Base-by-base conservation (phyloP, 2,888 invertebrate genomes). In the Molorchus minor region DNA sequence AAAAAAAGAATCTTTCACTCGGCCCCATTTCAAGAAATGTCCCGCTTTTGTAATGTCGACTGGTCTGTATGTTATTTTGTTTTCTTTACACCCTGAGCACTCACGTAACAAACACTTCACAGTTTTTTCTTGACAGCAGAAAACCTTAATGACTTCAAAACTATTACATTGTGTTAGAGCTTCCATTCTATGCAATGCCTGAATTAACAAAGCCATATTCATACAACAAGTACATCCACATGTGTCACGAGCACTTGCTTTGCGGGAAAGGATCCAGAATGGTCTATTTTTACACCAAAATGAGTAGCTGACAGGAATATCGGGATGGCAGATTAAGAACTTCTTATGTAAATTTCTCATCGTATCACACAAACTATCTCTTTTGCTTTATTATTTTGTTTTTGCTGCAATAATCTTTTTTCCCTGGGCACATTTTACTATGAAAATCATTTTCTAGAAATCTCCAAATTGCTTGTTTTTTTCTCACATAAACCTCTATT, bases 241-340 rank as follows among this genome's bases (percentile, higher is more conserved):
- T 16, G 47, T 47, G 35, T 47, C 47, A 19, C 47, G 33, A 19
- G 47, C 47, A 47, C 35, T 35, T 20, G 25, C 45, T 45, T 45
- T 45, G 25, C 29, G 45, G 16, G 20, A 16, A 25, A 19, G 29
- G 16, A 45, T 45, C 25, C 30, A 25, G 30, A 45, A 45, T 12
- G 20, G 45, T 21, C 21, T 25, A 45, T 45, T 45, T 45, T 25
- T 45, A 45, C 45, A 45, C 45, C 45, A 45, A 45, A 45, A 45
- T 25, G 45, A 45, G 45, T 45, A 45, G 29, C 21, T 21, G 8
- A 45, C 29, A n/a, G 2, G 25, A 16, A 45, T 21, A 25, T 45
- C 45, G 30, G 29, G 45, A 30, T 45, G 16, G 20, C 16, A 29
- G 30, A 16, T n/a, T n/a, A n/a, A n/a, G n/a, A n/a, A n/a, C n/a